Percentiles rank a stretch among this genome's conserved stretches.
Conservation (phyloP, 2,113 vertebrate genomes). For the Actinemys pallida region DNA sequence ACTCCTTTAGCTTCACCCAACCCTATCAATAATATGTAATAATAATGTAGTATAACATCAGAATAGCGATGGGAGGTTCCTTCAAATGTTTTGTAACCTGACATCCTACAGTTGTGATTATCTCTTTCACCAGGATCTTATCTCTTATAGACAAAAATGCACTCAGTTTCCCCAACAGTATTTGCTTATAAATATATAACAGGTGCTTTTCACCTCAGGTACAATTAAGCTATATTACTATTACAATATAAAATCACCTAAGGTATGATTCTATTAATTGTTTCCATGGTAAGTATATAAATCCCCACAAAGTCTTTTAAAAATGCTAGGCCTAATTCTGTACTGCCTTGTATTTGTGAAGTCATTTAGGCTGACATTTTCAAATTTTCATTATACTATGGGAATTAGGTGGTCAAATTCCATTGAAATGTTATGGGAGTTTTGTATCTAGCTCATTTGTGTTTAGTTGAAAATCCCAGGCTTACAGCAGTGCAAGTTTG, state of each 20-base stretch:
- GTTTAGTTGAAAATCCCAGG: neutral
- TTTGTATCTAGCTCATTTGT: neutral
- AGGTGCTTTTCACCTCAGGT: neutral
- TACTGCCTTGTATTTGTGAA: neutral
- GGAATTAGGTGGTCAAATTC: neutral
- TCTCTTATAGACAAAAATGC: neutral
- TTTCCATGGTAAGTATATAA: neutral
- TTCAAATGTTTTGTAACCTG: neutral
- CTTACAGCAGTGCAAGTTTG: neutral
- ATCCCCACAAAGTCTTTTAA: neutral
- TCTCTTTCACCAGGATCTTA: neutral
- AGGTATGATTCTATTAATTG: neutral
- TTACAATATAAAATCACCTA: neutral
- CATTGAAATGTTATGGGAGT: neutral
- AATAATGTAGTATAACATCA: neutral
- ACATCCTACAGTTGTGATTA: neutral
- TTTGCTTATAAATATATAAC: neutral
- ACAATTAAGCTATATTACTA: accelerated
- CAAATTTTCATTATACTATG: neutral
- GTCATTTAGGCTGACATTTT: neutral
- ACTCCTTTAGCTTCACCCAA: neutral
- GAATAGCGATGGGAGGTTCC: neutral
- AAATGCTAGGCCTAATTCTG: neutral
- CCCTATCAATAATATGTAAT: neutral
- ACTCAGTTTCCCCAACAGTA: neutral